phyloP scores from a whole-genome alignment of 2,797 vertebrate genomes.

The Rhabdophis nuchalis region DNA sequence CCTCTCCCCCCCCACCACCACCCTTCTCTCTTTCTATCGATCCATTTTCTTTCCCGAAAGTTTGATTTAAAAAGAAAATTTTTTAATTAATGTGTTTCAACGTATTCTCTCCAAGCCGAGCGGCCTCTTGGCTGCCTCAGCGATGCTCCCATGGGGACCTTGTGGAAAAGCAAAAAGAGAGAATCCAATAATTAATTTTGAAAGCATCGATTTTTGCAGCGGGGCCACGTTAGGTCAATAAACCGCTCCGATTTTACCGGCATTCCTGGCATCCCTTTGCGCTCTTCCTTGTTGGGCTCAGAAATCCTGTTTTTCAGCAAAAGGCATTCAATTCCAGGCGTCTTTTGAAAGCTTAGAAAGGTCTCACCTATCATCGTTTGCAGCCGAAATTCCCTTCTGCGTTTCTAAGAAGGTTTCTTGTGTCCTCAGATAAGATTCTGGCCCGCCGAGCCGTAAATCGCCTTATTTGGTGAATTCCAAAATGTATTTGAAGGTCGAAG shows the following conservation, averaged over 20 bases:
- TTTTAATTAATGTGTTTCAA: no score
- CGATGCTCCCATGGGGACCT: accelerated
- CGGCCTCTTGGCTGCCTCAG: background rate
- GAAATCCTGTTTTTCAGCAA: background rate
- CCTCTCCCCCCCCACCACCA: no score
- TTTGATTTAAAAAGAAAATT: no score
- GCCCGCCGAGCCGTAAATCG: no score
- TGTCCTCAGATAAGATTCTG: background rate
- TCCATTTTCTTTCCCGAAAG: background rate
- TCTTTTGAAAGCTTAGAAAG: no score
- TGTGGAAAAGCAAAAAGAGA: background rate
- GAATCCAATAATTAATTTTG: background rate
- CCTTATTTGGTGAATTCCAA: background rate
- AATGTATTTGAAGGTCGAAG: background rate
- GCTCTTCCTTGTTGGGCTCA: background rate
- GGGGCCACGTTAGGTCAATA: background rate
- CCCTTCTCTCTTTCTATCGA: background rate
- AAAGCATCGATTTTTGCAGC: background rate
- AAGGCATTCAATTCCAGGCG: background rate
- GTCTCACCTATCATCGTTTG: background rate
- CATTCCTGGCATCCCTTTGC: background rate
- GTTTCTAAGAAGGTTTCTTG: background rate
- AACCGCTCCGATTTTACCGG: background rate
- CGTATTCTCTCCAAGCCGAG: background rate
- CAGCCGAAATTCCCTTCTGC: background rate